Percentiles rank a stretch among this genome's conserved stretches.
These are phyloP conservation scores for Corythornis madagascariensis DNA, from an alignment of 2,113 vertebrate genomes.

Conservation along the genomic window DNA sequence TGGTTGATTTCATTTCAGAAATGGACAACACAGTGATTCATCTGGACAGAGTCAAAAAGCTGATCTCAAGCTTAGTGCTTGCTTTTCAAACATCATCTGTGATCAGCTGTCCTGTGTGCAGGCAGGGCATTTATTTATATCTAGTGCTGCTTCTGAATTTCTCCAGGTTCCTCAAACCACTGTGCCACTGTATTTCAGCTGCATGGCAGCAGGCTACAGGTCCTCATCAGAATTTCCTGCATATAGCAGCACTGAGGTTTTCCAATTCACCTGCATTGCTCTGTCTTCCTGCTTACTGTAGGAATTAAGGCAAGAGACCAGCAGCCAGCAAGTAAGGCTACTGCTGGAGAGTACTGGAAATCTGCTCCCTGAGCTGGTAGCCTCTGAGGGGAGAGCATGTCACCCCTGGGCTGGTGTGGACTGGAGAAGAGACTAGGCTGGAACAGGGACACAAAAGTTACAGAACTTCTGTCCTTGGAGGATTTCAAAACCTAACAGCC, in stretches of 20 bases:
- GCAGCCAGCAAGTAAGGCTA: not conserved
- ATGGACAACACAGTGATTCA: constrained; percentile 11
- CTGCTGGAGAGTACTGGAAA: not conserved
- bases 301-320: not conserved
- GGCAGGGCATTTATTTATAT: not conserved
- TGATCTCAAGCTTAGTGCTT: constrained; percentile 3
- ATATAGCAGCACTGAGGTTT: not conserved
- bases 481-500: not conserved
- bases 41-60: constrained; percentile 13
- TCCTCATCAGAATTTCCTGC: not conserved
- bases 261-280: not conserved
- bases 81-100: not conserved
- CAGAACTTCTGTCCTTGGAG: not conserved
- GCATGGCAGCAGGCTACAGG: not conserved
- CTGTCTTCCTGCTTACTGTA: not conserved
- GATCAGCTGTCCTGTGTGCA: not conserved
- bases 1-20: constrained; percentile 42
- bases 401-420: not conserved
- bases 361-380: not conserved
- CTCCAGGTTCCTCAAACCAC: not conserved
- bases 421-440: not conserved
- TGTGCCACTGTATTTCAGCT: not conserved
- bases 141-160: not conserved
- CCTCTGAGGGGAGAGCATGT: not conserved
- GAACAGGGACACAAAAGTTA: not conserved